Evolutionary conservation across 2,888 invertebrate species (phyloP).

Genomic region (Amphipoea oculea): DNA sequence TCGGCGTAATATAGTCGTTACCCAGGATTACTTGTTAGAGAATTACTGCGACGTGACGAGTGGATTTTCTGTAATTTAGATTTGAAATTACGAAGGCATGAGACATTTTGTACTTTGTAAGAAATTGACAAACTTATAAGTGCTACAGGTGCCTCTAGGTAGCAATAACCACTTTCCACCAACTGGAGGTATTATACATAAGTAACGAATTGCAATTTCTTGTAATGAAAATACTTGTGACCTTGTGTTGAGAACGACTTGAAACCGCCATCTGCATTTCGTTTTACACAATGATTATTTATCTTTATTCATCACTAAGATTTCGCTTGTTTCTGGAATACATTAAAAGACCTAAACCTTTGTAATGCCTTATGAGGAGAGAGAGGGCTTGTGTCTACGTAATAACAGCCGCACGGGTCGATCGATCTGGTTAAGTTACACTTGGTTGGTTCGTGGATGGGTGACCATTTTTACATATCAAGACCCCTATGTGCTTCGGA

Average conservation of each 20-base stretch:
- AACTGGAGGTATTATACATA: neutral
- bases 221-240: neutral
- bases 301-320: neutral
- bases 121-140: neutral
- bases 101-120: constrained; percentile 15
- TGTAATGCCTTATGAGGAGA: neutral
- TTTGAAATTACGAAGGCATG: constrained; percentile 15
- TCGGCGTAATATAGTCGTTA: constrained; percentile 51
- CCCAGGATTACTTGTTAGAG: constrained; percentile 50
- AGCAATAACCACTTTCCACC: neutral
- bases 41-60: constrained; percentile 45
- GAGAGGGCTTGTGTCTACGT: no score
- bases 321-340: neutral
- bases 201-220: neutral
- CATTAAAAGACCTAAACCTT: neutral
- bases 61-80: constrained; percentile 29
- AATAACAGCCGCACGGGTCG: no score
- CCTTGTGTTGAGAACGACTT: neutral
- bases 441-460: no score
- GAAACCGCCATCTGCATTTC: neutral
- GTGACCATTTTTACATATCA: no score
- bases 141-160: neutral
- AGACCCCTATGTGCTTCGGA: no score
- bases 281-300: neutral
- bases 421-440: no score